Conservation (phyloP, 2,113 vertebrate species). For the Colossoma macropomum region DNA sequence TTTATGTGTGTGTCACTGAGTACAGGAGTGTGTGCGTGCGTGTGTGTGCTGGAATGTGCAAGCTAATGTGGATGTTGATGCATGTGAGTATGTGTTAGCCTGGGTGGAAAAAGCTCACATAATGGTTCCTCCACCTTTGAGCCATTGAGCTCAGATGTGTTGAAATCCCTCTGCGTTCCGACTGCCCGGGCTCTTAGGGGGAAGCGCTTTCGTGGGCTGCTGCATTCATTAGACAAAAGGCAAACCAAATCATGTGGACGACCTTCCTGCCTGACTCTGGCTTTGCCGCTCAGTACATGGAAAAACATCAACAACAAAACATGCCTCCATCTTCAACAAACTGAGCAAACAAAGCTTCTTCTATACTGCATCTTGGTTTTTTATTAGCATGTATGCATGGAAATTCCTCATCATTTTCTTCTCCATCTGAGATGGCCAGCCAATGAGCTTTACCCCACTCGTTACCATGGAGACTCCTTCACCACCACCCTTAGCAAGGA, state of each 20-base stretch:
- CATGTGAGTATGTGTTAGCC: constrained; percentile 57
- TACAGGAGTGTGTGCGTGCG: constrained; percentile 20
- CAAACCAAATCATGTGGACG: constrained; percentile 75
- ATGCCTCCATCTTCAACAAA: constrained; percentile 18
- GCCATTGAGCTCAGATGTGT: constrained; percentile 75
- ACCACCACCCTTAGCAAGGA: constrained; percentile 75
- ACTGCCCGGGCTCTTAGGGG: constrained; percentile 70
- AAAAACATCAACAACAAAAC: constrained; percentile 10
- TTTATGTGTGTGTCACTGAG: constrained; percentile 17
- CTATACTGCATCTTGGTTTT: constrained; percentile 4
- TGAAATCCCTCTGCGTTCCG: constrained; percentile 44
- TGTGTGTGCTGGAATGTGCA: constrained; percentile 22
- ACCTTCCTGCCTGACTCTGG: constrained; percentile 45
- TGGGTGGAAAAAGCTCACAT: constrained; percentile 17
- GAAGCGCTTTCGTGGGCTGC: constrained; percentile 82
- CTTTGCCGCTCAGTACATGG: background rate
- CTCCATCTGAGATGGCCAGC: constrained; percentile 83
- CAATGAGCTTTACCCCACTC: constrained; percentile 80
- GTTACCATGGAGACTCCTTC: constrained; percentile 88
- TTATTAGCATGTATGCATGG: constrained; percentile 27
- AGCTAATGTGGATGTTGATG: constrained; percentile 32
- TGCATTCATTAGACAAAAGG: constrained; percentile 90
- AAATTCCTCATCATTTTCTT: constrained; percentile 61
- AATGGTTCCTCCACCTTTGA: constrained; percentile 60
- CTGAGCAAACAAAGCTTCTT: background rate